Conservation (phyloP, 2,888 invertebrate species). For the Timandra comae region DNA sequence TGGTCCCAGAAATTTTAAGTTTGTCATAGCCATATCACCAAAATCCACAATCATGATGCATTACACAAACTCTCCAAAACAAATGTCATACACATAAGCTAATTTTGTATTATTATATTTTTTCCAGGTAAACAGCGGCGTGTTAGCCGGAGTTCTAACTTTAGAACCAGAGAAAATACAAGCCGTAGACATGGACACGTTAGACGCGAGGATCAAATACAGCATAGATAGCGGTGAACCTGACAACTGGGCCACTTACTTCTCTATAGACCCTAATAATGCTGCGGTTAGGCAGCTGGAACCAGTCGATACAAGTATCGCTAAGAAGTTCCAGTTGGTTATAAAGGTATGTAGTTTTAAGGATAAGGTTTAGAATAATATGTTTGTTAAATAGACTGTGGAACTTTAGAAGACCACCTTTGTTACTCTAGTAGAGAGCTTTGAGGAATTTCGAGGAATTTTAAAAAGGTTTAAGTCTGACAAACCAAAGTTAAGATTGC, state of each 20-base stretch:
- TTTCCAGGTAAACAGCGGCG: slow-evolving; percentile 86
- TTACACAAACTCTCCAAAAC: too few relatives aligned
- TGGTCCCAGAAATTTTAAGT: too few relatives aligned
- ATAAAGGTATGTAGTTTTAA: slow-evolving; percentile 83
- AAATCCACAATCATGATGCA: too few relatives aligned
- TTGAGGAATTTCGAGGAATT: too few relatives aligned
- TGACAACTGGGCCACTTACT: slow-evolving; percentile 85
- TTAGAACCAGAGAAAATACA: slow-evolving; percentile 92
- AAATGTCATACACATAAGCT: too few relatives aligned
- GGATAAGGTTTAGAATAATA: too few relatives aligned
- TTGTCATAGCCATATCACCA: too few relatives aligned
- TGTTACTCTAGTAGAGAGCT: background rate
- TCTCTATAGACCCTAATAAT: slow-evolving; percentile 87
- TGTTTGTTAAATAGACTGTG: background rate
- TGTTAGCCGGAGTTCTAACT: slow-evolving; percentile 87
- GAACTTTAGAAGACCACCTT: background rate
- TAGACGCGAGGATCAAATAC: slow-evolving; percentile 89
- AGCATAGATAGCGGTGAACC: slow-evolving; percentile 89
- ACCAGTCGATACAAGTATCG: slow-evolving; percentile 87
- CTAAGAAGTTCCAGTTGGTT: slow-evolving; percentile 87
- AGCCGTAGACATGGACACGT: slow-evolving; percentile 92
- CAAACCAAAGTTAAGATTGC: too few relatives aligned
- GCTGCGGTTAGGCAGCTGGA: slow-evolving; percentile 89
- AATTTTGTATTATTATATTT: background rate
- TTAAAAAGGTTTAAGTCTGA: too few relatives aligned